Percentiles rank a stretch among this genome's conserved stretches.
Evolutionary conservation across 2,113 vertebrate genomes (phyloP).

Genomic region (Cyanistes caeruleus): DNA sequence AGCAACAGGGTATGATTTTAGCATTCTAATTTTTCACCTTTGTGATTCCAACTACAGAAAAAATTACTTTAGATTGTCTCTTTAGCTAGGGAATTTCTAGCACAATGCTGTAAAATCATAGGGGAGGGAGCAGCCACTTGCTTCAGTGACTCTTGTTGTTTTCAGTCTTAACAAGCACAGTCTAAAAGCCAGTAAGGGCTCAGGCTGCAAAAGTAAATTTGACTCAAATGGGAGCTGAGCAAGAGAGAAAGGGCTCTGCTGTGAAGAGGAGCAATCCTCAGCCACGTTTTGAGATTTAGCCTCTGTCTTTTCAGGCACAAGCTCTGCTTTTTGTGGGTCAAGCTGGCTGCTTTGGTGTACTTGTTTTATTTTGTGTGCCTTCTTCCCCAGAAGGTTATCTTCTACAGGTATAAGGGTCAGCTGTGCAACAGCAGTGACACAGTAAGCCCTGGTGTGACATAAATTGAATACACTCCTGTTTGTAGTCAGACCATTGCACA

Average conservation of each 20-base stretch:
- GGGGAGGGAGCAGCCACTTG: not conserved
- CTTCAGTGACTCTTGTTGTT: not conserved
- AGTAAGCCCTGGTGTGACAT: not conserved
- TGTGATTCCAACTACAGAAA: not conserved
- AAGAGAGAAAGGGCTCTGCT: not conserved
- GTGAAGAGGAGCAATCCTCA: not conserved
- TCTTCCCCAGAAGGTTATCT: not conserved
- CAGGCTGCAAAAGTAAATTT: not conserved
- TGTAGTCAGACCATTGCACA: not conserved
- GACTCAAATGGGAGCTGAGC: not conserved
- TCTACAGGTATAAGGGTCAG: not conserved
- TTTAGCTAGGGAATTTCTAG: not conserved
- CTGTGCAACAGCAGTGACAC: not conserved
- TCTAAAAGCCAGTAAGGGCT: not conserved
- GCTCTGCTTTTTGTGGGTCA: not conserved
- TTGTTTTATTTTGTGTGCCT: not conserved
- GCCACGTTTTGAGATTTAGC: not conserved
- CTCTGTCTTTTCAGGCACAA: not conserved
- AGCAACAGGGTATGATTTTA: not conserved
- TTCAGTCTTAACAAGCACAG: not conserved
- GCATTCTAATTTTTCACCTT: not conserved
- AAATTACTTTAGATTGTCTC: not conserved
- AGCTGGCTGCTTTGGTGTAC: not conserved
- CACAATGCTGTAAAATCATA: not conserved
- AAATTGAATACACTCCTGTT: not conserved